Conservation (phyloP, 2,113 vertebrate species). For the Corapipo altera region DNA sequence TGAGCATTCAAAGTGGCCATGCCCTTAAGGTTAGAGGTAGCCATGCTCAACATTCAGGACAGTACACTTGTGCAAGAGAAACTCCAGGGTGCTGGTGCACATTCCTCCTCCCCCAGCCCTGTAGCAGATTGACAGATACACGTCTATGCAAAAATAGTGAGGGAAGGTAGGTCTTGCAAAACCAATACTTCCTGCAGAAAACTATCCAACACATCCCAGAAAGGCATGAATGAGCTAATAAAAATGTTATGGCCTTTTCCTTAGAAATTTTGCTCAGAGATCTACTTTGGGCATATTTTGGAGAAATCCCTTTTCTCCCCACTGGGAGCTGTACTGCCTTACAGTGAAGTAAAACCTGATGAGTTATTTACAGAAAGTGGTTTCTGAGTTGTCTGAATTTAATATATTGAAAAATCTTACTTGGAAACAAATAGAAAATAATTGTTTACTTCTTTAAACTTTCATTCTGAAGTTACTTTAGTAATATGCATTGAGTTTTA, state of each 20-base stretch:
- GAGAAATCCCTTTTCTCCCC: neutral
- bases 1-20: neutral
- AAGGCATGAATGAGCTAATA: neutral
- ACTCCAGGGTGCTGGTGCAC: neutral
- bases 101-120: neutral
- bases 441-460: neutral
- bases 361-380: neutral
- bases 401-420: neutral
- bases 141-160: neutral
- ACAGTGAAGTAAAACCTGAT: neutral
- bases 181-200: neutral
- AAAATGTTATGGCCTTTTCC: neutral
- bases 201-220: neutral
- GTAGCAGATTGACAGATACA: rapidly evolving
- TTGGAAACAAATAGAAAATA: neutral
- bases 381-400: neutral
- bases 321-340: neutral
- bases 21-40: neutral
- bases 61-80: neutral
- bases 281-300: neutral
- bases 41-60: neutral
- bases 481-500: neutral
- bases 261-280: neutral
- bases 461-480: neutral
- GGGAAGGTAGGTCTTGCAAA: neutral